Evolutionary conservation across 2,888 invertebrate genomes (phyloP), one percentile per base, ranked within the genome.

Genomic region (Druceiella hillmani): DNA sequence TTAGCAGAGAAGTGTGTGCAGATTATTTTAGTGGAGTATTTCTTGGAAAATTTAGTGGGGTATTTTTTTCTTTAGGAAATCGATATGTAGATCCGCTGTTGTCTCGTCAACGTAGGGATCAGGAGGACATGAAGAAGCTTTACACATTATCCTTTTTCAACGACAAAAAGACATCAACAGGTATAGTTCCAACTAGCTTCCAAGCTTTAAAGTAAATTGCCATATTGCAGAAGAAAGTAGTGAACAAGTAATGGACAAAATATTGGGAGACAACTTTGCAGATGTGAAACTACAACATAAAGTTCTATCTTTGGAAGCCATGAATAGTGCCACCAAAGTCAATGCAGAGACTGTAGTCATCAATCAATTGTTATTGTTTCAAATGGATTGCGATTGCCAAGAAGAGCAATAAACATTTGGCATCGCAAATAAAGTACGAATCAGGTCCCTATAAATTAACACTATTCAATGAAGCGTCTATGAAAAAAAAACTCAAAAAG

Each of bases 61-160:
- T 35, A 9, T 7, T 12, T 17, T 38, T 36, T 37, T 11, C 27
- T 30, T 40, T 27, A 24, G 38, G 40, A 33, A 46, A 47, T 33
- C 40, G 47, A 33, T 44, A 47, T 25, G 46, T 50, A 17, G 43
- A 50, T 22, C 33, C 44, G 14, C 40, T 44, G 26, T 31, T 27
- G 38, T 46, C 44, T 42, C 33, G 41, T 13, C 30, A 36, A 42
- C 15, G 32, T 22, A 32, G 50, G 45, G 49, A 41, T 49, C 28
- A 49, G 3, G 34, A 44, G 40, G 28, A 34, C 16, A 38, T 13
- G 34, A 46, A 49, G 43, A 45, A 50, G 43, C 51, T 34, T 11
- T 34, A 25, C 24, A 11, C n/a, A n/a, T n/a, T n/a, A n/a, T n/a
- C n/a, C n/a, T n/a, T n/a, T n/a, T n/a, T n/a, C n/a, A n/a, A n/a